Evolutionary conservation across 64 coral and sea anemone genomes (phyloP), one percentile per base, ranked within the genome.

Genomic region (Porites australiensis): DNA sequence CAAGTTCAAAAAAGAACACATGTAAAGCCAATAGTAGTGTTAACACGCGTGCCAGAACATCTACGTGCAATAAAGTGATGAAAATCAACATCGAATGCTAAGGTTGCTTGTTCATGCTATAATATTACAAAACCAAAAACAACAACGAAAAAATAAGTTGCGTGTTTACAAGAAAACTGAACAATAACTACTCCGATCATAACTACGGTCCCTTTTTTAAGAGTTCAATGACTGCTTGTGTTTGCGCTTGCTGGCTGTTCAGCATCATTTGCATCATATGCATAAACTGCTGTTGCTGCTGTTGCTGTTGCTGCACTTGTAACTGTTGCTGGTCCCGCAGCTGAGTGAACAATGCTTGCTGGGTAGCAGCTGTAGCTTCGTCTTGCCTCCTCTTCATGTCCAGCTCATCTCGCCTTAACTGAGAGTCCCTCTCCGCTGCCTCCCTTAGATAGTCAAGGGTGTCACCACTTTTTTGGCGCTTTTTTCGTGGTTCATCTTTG

Each of bases 251-350:
- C 66, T 87, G 48, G 65, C 43, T 50, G 57, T 86, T 63, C n/a
- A 77, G 58, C 72, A 77, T 77, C 88, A 89, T 77, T 45, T 79
- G 57, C 54, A 77, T 89, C 88, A 89, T 77, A 44, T 79, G 23
- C 4, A 79, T 44, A 47, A 60, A 18, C 75, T 64, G 54, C 16
- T 65, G 21, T n/a, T n/a, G n/a, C n/a, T n/a, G n/a, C n/a, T n/a
- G n/a, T n/a, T 89, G 72, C 54, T 89, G 64, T 70, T 89, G 88
- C 64, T 89, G 88, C 80, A 83, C 14, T 10, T 89, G 73, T 77
- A 77, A 64, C 73, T 79, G 88, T 44, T 77, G 55, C 50, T 89
- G 58, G 15, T 77, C 46, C 20, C 47, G 72, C 8, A 77, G 57
- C 53, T 71, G 80, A 65, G 5, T 66, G 27, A 83, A 53, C 59